Base-by-base conservation (phyloP, 2,888 invertebrate genomes). In the Lottia gigantea region DNA sequence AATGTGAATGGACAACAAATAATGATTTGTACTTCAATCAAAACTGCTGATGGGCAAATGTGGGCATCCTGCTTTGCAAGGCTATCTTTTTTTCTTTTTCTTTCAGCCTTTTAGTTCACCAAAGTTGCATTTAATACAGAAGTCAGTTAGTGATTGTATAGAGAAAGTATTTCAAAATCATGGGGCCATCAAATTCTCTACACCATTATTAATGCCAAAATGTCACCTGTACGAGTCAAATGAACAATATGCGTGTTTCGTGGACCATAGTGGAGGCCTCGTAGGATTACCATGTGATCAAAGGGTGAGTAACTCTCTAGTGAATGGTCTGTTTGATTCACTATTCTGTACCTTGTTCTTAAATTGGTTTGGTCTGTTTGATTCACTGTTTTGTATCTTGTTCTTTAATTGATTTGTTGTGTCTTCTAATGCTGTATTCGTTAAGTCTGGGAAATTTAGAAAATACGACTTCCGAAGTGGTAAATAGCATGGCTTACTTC, bases 211-310 rank as follows among this genome's bases (percentile, higher is more conserved):
- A 45, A 93, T 94, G 86, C 97, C 97, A 4, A 79, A 80, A 64
- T 80, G 78, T 23, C 70, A 78, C 25, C 65, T 85, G 63, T 85
- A 84, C 68, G 77, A 80, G 49, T 71, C 77, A 68, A 73, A 71
- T 67, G 85, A 86, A 16, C 78, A 78, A 23, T 93, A 69, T 71
- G 95, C 95, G 0, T 92, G 92, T 79, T 90, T 96, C 15, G 96
- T 98, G 95, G 95, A 96, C 0, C 92, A 93, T 72, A 93, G 93
- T 40, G 97, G 97, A 0, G 92, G 92, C 71, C 92, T 97, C 0
- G 94, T 96, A 11, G 92, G 93, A 66, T 89, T 97, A 70, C 96
- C 97, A 23, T 78, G 78, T 84, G 96, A 98, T 89, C 90, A 97
- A 77, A 91, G 93, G 87, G 92, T 87, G 74, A 71, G 76, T 68